phyloP scores from a whole-genome alignment of 2,888 invertebrate genomes.

The Caenorhabditis imperialis region DNA sequence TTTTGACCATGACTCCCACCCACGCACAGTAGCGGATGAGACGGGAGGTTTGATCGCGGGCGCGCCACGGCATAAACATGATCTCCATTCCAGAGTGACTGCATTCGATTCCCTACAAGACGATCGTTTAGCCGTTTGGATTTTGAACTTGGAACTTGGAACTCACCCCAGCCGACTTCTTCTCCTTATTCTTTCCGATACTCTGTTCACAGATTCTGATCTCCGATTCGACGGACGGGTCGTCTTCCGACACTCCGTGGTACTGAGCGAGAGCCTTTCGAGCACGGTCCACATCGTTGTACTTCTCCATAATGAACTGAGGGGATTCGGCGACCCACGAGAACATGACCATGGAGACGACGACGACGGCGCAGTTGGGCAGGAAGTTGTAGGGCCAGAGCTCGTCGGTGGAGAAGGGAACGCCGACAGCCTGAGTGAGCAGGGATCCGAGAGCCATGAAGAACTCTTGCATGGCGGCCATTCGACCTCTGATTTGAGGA shows the following conservation, averaged over 20 bases:
- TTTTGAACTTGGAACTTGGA: neutral
- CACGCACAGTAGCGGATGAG: slow-evolving; percentile 64
- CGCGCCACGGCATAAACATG: slow-evolving; percentile 67
- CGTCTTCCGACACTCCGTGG: slow-evolving; percentile 60
- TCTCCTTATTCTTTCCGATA: slow-evolving; percentile 51
- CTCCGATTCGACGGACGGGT: slow-evolving; percentile 62
- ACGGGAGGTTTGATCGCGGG: slow-evolving; percentile 56
- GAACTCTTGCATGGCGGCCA: slow-evolving; percentile 70
- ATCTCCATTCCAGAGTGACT: slow-evolving; percentile 54
- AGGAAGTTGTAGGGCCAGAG: slow-evolving; percentile 65
- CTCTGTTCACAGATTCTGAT: slow-evolving; percentile 55
- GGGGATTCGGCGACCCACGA: slow-evolving; percentile 59
- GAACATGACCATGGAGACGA: slow-evolving; percentile 56
- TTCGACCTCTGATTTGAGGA: slow-evolving; percentile 62
- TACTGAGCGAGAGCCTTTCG: slow-evolving; percentile 61
- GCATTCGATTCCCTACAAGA: slow-evolving; percentile 34
- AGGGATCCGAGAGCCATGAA: slow-evolving; percentile 68
- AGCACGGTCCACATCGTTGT: slow-evolving; percentile 57
- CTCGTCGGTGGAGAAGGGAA: slow-evolving; percentile 61
- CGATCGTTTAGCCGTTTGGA: neutral
- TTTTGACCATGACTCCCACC: slow-evolving; percentile 68
- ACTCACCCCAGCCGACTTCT: slow-evolving; percentile 22
- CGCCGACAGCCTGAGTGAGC: slow-evolving; percentile 59
- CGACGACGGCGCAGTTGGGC: slow-evolving; percentile 52
- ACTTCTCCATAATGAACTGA: slow-evolving; percentile 59